Conservation (phyloP, 1,140 invertebrate species). For the Camponotus pennsylvanicus region DNA sequence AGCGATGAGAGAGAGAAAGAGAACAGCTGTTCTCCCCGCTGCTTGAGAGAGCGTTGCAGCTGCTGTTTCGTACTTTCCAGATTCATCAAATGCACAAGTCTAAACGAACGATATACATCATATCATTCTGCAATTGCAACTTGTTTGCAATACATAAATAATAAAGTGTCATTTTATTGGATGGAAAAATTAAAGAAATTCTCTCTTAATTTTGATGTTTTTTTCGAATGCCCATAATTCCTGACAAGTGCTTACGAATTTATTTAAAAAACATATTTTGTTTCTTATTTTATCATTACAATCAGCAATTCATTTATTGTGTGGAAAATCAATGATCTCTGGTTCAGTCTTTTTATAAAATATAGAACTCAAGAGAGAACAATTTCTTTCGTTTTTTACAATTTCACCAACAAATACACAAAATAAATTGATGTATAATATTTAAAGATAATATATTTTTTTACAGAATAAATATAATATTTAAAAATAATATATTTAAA, state of each 20-base stretch:
- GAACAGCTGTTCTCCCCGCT: slow-evolving; percentile 59
- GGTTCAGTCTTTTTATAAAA: too few relatives aligned
- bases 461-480: too few relatives aligned
- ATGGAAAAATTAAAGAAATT: background rate
- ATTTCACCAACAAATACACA: too few relatives aligned
- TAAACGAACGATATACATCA: slow-evolving; percentile 18
- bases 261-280: background rate
- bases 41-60: slow-evolving; percentile 60
- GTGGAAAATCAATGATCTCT: too few relatives aligned
- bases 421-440: too few relatives aligned
- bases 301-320: too few relatives aligned
- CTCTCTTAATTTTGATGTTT: background rate
- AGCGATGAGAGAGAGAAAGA: slow-evolving; percentile 46
- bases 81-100: slow-evolving; percentile 35
- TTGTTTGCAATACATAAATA: background rate
- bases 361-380: too few relatives aligned
- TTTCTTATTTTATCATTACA: too few relatives aligned
- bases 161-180: slow-evolving; percentile 29
- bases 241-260: too few relatives aligned
- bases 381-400: too few relatives aligned
- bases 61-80: slow-evolving; percentile 56
- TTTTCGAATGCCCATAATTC: background rate
- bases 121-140: slow-evolving; percentile 23
- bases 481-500: background rate
- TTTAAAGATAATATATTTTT: too few relatives aligned